A percentile compares a stretch with the other conserved stretches of the same genome.
Conservation (phyloP, 1,140 invertebrate species). For the Sitophilus oryzae region DNA sequence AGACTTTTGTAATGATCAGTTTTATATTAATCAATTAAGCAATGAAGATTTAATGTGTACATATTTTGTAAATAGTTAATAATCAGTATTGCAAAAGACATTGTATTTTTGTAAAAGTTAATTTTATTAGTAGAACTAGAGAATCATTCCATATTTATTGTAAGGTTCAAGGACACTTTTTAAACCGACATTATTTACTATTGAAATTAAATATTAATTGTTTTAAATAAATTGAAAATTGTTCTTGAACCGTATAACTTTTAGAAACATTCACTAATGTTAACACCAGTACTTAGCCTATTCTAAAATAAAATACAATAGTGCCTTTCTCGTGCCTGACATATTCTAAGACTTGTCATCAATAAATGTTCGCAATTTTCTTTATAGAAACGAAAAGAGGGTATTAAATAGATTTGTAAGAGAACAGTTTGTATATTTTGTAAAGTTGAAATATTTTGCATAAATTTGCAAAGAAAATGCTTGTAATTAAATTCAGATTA, state of each 20-base stretch:
- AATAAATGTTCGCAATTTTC: slow-evolving; percentile 5
- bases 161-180: neutral
- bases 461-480: slow-evolving; percentile 30
- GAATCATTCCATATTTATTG: neutral
- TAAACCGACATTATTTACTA: neutral
- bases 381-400: slow-evolving; percentile 19
- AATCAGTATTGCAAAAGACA: neutral
- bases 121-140: too few species aligned
- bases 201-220: neutral
- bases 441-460: slow-evolving; percentile 31
- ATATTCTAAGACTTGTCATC: slow-evolving; percentile 13
- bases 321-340: slow-evolving; percentile 34
- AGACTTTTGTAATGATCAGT: slow-evolving; percentile 14
- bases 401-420: slow-evolving; percentile 32
- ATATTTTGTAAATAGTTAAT: slow-evolving; percentile 12
- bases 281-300: slow-evolving; percentile 28
- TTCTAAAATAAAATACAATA: slow-evolving; percentile 24
- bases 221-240: neutral
- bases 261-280: slow-evolving; percentile 16
- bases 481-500: slow-evolving; percentile 33
- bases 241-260: slow-evolving; percentile 11
- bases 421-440: slow-evolving; percentile 36
- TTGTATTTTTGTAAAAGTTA: neutral
- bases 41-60: slow-evolving; percentile 7
- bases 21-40: too few species aligned